Conservation (phyloP, 2,888 invertebrate genomes). For the Idaea dimidiata region DNA sequence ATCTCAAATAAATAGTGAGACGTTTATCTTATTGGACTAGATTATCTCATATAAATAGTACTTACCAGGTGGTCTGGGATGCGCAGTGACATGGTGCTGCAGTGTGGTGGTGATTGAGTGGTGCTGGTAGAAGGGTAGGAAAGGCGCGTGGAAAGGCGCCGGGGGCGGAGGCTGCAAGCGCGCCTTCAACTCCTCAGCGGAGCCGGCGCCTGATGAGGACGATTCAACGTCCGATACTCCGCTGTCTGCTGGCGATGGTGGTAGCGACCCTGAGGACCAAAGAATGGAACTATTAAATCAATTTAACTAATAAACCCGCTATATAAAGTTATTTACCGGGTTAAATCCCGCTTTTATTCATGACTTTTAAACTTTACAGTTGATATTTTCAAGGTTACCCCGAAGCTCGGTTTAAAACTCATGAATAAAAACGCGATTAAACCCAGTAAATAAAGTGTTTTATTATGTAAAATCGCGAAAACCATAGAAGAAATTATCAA, state of each 20-base stretch:
- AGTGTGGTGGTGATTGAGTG: slow-evolving; percentile 75
- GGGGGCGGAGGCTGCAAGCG: slow-evolving; percentile 88
- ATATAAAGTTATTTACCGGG: no score
- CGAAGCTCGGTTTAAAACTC: no score
- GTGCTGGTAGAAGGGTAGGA: slow-evolving; percentile 87
- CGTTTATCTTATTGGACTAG: no score
- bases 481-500: no score
- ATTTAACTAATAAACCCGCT: no score
- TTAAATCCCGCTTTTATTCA: no score
- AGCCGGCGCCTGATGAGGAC: slow-evolving; percentile 90
- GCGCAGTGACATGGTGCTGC: slow-evolving; percentile 76
- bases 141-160: slow-evolving; percentile 76
- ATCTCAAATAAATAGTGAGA: no score
- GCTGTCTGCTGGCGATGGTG: slow-evolving; percentile 98
- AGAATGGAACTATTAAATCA: background rate
- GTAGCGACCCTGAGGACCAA: slow-evolving; percentile 89
- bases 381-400: no score
- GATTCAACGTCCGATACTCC: slow-evolving; percentile 98
- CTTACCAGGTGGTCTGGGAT: slow-evolving; percentile 70
- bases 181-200: slow-evolving; percentile 92
- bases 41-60: slow-evolving; percentile 10
- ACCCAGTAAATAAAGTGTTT: no score
- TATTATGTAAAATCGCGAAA: no score
- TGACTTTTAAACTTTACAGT: no score
- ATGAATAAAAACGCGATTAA: no score